Conservation (phyloP, 2,113 vertebrate species). For the Gulo gulo region DNA sequence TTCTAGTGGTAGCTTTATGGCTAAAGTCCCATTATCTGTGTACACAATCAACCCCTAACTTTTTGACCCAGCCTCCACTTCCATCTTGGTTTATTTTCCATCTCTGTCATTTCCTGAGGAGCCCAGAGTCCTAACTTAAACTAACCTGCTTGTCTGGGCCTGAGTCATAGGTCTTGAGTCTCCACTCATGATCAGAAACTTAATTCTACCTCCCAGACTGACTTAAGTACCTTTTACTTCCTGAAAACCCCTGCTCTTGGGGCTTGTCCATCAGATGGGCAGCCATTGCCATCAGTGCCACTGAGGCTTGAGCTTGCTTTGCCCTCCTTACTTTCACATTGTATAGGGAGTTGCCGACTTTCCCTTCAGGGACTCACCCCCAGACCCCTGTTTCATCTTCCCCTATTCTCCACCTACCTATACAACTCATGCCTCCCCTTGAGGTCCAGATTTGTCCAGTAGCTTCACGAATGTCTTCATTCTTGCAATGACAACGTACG, state of each 20-base stretch:
- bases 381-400: not conserved
- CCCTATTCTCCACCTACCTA: not conserved
- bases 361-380: not conserved
- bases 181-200: not conserved
- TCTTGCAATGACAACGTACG: not conserved
- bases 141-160: not conserved
- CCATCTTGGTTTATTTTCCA: not conserved
- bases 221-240: not conserved
- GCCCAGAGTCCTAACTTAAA: not conserved
- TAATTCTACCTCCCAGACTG: not conserved
- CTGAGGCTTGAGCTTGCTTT: not conserved
- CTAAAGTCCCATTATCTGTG: rapidly evolving
- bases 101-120: not conserved
- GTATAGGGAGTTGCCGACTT: not conserved
- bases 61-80: not conserved
- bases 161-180: not conserved
- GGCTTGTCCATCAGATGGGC: not conserved
- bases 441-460: not conserved
- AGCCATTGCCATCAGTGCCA: no score
- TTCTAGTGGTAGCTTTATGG: not conserved
- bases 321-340: not conserved
- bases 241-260: not conserved
- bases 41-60: not conserved
- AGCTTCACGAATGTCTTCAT: not conserved
- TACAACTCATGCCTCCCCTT: not conserved